These are phyloP conservation scores for Capricornis sumatraensis DNA, from an alignment of 2,113 vertebrate genomes.

Conservation along the genomic window DNA sequence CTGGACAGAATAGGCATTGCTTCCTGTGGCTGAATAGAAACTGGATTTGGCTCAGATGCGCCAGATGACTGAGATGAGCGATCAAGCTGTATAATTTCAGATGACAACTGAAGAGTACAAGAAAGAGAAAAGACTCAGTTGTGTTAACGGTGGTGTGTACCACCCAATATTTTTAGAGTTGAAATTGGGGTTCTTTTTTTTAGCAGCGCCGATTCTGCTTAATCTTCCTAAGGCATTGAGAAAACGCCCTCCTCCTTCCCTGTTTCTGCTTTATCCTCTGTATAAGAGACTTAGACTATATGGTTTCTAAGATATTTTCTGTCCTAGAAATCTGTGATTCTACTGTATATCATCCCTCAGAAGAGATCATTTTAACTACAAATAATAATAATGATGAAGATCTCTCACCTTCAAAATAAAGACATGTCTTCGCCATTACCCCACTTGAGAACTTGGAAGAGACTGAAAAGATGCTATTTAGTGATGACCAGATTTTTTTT, in stretches of 20 bases:
- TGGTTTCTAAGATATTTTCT: neutral
- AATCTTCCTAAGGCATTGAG: neutral
- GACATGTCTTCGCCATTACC: neutral
- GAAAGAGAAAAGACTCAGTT: neutral
- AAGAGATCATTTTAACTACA: neutral
- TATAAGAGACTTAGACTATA: neutral
- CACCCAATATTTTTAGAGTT: neutral
- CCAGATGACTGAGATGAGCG: neutral
- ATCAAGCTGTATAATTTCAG: neutral
- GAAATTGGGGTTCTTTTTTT: neutral
- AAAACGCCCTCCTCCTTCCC: neutral
- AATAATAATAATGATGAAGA: neutral
- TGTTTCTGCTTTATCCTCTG: slow-evolving; percentile 6
- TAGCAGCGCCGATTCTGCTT: neutral
- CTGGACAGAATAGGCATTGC: neutral
- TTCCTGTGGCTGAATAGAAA: neutral
- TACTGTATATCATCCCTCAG: neutral
- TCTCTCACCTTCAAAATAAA: neutral
- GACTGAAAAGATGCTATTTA: neutral
- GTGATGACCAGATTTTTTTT: neutral
- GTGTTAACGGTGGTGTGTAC: neutral
- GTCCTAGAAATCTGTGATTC: neutral
- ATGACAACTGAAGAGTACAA: neutral
- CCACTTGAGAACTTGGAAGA: neutral
- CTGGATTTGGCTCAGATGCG: neutral